Percentiles rank a stretch among this genome's conserved stretches.
Evolutionary conservation across 2,888 invertebrate species (phyloP).

Genomic region (Dascillus cervinus): DNA sequence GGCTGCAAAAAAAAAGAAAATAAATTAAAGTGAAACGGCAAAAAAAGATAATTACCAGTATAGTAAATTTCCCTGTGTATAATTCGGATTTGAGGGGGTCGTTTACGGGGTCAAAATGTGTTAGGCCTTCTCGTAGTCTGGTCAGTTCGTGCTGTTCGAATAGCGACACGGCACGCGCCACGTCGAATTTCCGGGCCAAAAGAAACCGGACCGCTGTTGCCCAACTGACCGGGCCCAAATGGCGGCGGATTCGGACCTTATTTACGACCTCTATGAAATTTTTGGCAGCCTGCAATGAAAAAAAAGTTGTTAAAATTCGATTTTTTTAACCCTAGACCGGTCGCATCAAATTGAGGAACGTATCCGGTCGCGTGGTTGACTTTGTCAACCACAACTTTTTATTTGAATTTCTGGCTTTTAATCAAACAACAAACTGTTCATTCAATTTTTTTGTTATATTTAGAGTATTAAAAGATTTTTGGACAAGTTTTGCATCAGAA

Average conservation of each 20-base stretch:
- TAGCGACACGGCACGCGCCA: conserved; percentile 79
- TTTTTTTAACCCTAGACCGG: too few relatives aligned
- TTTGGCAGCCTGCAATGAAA: conserved; percentile 63
- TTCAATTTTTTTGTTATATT: too few relatives aligned
- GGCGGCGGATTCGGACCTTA: conserved; percentile 46
- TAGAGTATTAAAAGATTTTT: too few relatives aligned
- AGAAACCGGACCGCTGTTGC: conserved; percentile 89
- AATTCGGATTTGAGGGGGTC: conserved; percentile 83
- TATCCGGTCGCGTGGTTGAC: too few relatives aligned
- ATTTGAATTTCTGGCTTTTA: too few relatives aligned
- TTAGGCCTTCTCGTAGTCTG: conserved; percentile 77
- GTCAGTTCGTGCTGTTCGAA: conserved; percentile 90
- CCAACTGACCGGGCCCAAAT: conserved; percentile 59
- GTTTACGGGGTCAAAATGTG: conserved; percentile 71
- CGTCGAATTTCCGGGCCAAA: conserved; percentile 91
- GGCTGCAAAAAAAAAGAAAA: conserved; percentile 54
- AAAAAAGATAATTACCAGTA: conserved; percentile 63
- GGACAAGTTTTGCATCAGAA: too few relatives aligned
- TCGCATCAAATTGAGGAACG: too few relatives aligned
- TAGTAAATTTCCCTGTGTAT: conserved; percentile 91
- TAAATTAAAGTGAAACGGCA: conserved; percentile 3
- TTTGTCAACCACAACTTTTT: too few relatives aligned
- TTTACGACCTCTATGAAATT: conserved; percentile 74
- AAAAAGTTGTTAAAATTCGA: conserved; percentile 6
- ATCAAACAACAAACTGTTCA: too few relatives aligned